Evolutionary conservation across 1,140 invertebrate species (phyloP).

Genomic region (Mya arenaria): DNA sequence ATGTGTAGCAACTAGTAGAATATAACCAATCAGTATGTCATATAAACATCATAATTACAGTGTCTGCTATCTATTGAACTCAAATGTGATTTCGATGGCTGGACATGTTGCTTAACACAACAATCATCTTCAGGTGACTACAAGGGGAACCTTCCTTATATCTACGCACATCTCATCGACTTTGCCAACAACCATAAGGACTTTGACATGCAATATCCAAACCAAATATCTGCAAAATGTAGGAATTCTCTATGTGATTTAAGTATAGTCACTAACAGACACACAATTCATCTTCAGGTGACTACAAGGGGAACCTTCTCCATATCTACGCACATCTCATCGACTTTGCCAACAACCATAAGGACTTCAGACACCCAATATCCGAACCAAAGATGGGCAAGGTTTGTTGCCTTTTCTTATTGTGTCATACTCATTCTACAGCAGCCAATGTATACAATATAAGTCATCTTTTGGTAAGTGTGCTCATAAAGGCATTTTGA

Average conservation of each 20-base stretch:
- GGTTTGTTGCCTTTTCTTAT: too few relatives aligned
- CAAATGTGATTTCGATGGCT: too few relatives aligned
- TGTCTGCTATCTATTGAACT: too few relatives aligned
- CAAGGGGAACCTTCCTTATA: constrained; percentile 79
- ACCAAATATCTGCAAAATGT: constrained; percentile 80
- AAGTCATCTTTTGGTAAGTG: neutral
- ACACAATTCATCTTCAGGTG: too few relatives aligned
- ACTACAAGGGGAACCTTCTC: constrained; percentile 79
- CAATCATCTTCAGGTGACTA: constrained; percentile 78
- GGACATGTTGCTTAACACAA: too few relatives aligned
- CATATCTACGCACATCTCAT: constrained; percentile 81
- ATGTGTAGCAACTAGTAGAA: too few relatives aligned
- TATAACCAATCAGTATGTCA: too few relatives aligned
- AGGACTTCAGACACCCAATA: constrained; percentile 77
- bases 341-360: constrained; percentile 76
- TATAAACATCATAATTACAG: too few relatives aligned
- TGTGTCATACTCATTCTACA: too few relatives aligned
- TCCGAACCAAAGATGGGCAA: constrained; percentile 79
- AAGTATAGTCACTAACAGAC: too few relatives aligned
- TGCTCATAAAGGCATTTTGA: neutral
- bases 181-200: constrained; percentile 76
- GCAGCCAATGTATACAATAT: neutral
- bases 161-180: constrained; percentile 80
- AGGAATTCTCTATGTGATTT: too few relatives aligned
- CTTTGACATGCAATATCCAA: constrained; percentile 77